A percentile compares a stretch with the other conserved stretches of the same genome.
Conservation (phyloP, 2,888 invertebrate genomes). For the Neelides folsomi region DNA sequence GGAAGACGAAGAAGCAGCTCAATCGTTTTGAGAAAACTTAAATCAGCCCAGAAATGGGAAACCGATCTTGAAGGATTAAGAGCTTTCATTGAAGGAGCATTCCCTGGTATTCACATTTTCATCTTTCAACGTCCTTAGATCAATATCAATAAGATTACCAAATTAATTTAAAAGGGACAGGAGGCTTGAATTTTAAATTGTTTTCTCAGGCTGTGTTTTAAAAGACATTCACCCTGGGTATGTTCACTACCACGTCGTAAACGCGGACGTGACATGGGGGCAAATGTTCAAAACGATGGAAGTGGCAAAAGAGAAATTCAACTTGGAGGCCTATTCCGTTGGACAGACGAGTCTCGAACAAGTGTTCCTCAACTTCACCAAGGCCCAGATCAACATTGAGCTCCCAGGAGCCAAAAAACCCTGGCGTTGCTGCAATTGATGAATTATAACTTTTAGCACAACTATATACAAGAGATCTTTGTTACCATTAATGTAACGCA, state of each 20-base stretch:
- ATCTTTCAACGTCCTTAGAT: too few species aligned
- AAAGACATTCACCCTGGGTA: constrained; percentile 35
- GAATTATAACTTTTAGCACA: too few species aligned
- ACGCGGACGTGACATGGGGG: constrained; percentile 48
- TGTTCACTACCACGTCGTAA: constrained; percentile 40
- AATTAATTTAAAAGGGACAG: too few species aligned
- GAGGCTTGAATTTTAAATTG: too few species aligned
- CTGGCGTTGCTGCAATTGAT: too few species aligned
- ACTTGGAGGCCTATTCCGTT: constrained; percentile 62
- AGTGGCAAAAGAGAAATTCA: constrained; percentile 41
- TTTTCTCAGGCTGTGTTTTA: constrained; percentile 1
- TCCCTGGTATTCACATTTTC: constrained; percentile 16
- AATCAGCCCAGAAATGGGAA: constrained; percentile 25
- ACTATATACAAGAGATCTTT: too few species aligned
- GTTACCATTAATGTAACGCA: too few species aligned
- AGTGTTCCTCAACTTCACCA: constrained; percentile 39
- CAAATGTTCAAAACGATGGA: constrained; percentile 47
- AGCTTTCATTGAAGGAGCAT: constrained; percentile 26
- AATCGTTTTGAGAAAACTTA: constrained; percentile 8
- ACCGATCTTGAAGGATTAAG: constrained; percentile 25
- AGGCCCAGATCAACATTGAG: constrained; percentile 12
- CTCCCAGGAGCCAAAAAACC: too few species aligned
- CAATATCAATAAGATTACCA: too few species aligned
- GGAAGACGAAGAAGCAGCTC: constrained; percentile 16
- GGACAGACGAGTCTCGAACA: constrained; percentile 70